Evolutionary conservation across 2,113 vertebrate genomes (phyloP), one percentile per base, ranked within the genome.

Genomic region (Syrmaticus mikado): DNA sequence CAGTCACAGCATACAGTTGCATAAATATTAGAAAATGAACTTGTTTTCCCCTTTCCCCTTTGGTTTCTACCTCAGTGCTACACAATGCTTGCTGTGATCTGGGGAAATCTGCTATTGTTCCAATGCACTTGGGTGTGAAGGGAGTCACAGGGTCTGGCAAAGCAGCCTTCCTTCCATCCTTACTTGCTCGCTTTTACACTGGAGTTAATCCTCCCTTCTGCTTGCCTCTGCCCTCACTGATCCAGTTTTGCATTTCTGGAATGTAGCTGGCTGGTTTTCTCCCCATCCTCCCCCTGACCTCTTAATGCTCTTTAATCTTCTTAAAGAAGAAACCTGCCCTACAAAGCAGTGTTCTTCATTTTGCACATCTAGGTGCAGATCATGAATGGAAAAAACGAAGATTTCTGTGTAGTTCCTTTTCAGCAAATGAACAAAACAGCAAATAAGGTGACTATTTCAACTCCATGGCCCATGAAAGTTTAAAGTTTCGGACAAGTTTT

Each of bases 291-390:
- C 88, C 83, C 85, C 78, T 94, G 95, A 96, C 94, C 95, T 94
- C 93, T 94, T 94, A 94, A 96, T 91, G 83, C 90, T 3, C 0
- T 93, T 96, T 94, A 96, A 97, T 96, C 95, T 97, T 77, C 94
- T 82, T 88, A 85, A 81, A 88, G 92, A 93, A 88, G 70, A 84
- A 87, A 48, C 71, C 76, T 91, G 84, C 82, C 66, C 73, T 62
- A 14, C 78, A 61, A 74, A 93, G 75, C 52, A 61, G 62, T 73
- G 64, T 1, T 57, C 79, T 70, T 95, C 89, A 76, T 36, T 91
- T 79, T 57, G 75, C 57, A 28, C 4, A 28, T 85, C 71, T 67
- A 82, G 93, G 68, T 50, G 79, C 41, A 73, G 68, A 60, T 32
- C 57, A 27, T 11, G 53, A 92, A 62, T 15, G 53, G 85, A 57